Conservation (phyloP, 2,888 invertebrate genomes). For the Hyposoter dolosus region DNA sequence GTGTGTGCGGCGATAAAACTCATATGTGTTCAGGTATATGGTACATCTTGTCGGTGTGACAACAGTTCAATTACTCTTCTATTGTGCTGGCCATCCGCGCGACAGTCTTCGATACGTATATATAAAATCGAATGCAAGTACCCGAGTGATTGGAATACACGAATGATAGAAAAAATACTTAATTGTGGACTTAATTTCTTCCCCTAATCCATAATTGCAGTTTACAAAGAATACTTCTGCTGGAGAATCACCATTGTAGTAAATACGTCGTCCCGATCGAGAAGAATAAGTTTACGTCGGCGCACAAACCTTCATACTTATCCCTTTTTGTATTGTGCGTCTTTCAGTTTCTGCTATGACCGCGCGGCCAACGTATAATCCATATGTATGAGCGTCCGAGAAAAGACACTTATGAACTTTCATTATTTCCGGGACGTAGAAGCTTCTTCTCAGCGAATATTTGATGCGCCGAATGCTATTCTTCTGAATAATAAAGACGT, state of each 20-base stretch:
- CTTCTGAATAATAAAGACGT: constrained; percentile 40
- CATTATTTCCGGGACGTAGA: constrained; percentile 21
- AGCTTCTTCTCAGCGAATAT: constrained; percentile 17
- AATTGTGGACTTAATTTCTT: too few relatives aligned
- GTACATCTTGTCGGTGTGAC: constrained; percentile 32
- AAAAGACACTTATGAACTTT: constrained; percentile 6
- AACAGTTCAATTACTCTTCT: constrained; percentile 54
- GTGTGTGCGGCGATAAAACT: constrained; percentile 25
- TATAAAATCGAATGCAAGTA: constrained; percentile 27
- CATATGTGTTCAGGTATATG: constrained; percentile 21
- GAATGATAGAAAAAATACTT: too few relatives aligned
- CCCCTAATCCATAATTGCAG: background rate
- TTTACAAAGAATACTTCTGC: background rate
- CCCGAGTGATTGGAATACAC: background rate
- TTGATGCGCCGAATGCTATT: constrained; percentile 13
- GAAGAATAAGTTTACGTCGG: background rate
- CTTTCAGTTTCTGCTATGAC: background rate
- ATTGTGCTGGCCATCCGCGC: constrained; percentile 60
- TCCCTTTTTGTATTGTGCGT: background rate
- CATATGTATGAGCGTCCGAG: background rate
- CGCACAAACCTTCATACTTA: background rate
- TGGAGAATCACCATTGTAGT: background rate
- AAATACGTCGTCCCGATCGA: background rate
- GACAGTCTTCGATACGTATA: constrained; percentile 46
- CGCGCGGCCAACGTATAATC: constrained; percentile 9